phyloP scores from a whole-genome alignment of 2,888 invertebrate species.

The Hetaerina titia region DNA sequence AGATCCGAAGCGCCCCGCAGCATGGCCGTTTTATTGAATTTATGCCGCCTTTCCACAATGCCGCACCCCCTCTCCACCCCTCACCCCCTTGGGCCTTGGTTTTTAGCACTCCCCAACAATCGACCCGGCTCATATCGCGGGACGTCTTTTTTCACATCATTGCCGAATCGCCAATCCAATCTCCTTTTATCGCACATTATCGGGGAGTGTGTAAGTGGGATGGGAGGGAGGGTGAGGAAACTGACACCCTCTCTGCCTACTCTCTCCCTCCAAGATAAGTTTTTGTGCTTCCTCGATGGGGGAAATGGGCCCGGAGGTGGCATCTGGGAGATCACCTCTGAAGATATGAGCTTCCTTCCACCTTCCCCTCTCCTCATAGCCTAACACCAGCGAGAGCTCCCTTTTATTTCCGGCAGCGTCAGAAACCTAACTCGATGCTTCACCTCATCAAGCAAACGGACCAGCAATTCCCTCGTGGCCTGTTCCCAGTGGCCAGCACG shows the following conservation, averaged over 20 bases:
- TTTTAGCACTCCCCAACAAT: not conserved
- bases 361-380: not conserved
- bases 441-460: constrained; percentile 52
- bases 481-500: constrained; percentile 13
- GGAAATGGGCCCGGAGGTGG: not conserved
- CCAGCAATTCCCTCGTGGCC: not conserved
- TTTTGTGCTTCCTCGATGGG: not conserved
- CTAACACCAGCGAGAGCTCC: no score
- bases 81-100: no score
- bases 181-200: constrained; percentile 22
- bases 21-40: constrained; percentile 6
- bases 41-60: not conserved
- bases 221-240: not conserved
- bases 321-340: not conserved
- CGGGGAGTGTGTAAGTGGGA: not conserved
- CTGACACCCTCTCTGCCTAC: not conserved
- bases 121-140: not conserved
- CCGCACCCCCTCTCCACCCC: not conserved
- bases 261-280: not conserved
- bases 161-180: not conserved
- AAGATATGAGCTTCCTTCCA: not conserved
- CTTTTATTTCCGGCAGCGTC: not conserved
- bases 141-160: not conserved
- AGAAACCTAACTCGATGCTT: not conserved
- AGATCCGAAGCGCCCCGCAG: not conserved